A percentile compares a stretch with the other conserved stretches of the same genome.
These are phyloP conservation scores for Coranthus polyacanthus DNA, from an alignment of 2,797 vertebrate species.

Conservation along the genomic window DNA sequence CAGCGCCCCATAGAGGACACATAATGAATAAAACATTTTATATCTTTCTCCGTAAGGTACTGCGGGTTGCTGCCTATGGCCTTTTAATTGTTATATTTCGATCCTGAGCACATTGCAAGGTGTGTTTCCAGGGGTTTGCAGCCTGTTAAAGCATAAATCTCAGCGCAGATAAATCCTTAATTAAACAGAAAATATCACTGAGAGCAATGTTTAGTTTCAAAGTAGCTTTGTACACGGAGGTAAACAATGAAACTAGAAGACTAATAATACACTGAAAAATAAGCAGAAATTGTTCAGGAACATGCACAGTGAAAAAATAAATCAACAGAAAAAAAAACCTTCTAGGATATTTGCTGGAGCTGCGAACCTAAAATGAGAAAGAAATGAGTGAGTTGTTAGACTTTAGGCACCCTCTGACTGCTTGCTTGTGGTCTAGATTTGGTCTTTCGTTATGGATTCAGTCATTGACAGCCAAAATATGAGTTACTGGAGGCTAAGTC, in stretches of 20 bases:
- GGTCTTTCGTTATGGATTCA: slow-evolving; percentile 56
- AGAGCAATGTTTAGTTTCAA: slow-evolving; percentile 38
- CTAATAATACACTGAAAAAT: slow-evolving; percentile 15
- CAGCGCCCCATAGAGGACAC: slow-evolving; percentile 31
- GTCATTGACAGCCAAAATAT: slow-evolving; percentile 40
- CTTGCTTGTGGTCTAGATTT: slow-evolving; percentile 38
- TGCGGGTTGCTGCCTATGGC: slow-evolving; percentile 14
- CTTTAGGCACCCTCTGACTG: slow-evolving; percentile 11
- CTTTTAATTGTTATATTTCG: slow-evolving; percentile 21
- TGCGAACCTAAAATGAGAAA: slow-evolving; percentile 14
- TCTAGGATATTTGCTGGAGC: background rate
- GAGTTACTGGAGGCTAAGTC: slow-evolving; percentile 53
- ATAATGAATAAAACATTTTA: slow-evolving; percentile 55
- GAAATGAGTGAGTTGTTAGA: slow-evolving; percentile 20
- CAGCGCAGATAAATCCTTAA: slow-evolving; percentile 18
- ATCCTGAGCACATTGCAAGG: slow-evolving; percentile 39
- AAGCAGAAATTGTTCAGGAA: background rate
- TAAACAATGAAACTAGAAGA: slow-evolving; percentile 20
- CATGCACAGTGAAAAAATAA: slow-evolving; percentile 18
- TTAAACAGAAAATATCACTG: slow-evolving; percentile 37
- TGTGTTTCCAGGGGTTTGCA: slow-evolving; percentile 43
- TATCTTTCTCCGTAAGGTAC: slow-evolving; percentile 17
- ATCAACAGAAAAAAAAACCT: slow-evolving; percentile 11
- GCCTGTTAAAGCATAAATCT: slow-evolving; percentile 22
- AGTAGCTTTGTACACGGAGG: slow-evolving; percentile 6